phyloP scores from a whole-genome alignment of 1,140 invertebrate species.

The Matsumurasca onukii region DNA sequence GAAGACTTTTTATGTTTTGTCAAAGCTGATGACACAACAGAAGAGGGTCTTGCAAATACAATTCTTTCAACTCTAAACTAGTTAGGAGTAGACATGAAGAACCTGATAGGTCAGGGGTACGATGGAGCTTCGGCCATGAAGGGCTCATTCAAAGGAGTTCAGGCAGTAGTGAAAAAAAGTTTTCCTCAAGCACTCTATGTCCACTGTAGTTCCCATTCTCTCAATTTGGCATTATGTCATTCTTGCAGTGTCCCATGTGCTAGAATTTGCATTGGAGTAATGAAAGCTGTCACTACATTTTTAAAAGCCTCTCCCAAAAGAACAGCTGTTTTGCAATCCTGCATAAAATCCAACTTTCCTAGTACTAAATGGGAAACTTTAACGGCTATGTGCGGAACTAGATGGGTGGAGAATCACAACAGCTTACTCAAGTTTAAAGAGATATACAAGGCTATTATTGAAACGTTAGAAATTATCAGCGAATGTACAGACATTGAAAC shows the following conservation, averaged over 20 bases:
- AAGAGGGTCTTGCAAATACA: neutral
- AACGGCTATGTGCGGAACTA: slow-evolving; percentile 1
- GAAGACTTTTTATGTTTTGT: slow-evolving; percentile 15
- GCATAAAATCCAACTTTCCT: too few relatives aligned
- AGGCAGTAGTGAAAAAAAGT: slow-evolving; percentile 3
- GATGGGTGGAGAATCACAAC: slow-evolving; percentile 11
- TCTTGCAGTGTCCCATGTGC: neutral
- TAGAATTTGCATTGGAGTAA: slow-evolving; percentile 2
- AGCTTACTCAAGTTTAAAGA: neutral
- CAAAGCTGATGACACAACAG: neutral
- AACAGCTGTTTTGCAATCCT: slow-evolving; percentile 1
- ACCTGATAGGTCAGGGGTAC: slow-evolving; percentile 14
- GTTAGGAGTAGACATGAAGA: slow-evolving; percentile 15
- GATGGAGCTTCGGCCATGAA: slow-evolving; percentile 17
- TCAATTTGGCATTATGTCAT: slow-evolving; percentile 1
- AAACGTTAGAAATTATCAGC: neutral
- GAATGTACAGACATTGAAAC: too few relatives aligned
- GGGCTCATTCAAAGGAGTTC: slow-evolving; percentile 20
- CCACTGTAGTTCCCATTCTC: slow-evolving; percentile 14
- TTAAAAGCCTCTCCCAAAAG: slow-evolving; percentile 5
- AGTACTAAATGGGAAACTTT: too few relatives aligned
- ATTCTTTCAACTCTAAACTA: neutral
- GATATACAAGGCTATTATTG: neutral
- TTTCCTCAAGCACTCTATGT: neutral
- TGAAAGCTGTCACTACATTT: neutral